phyloP scores from a whole-genome alignment of 35 echinoderm and acorn worm genomes.

The Eucidaris tribuloides region DNA sequence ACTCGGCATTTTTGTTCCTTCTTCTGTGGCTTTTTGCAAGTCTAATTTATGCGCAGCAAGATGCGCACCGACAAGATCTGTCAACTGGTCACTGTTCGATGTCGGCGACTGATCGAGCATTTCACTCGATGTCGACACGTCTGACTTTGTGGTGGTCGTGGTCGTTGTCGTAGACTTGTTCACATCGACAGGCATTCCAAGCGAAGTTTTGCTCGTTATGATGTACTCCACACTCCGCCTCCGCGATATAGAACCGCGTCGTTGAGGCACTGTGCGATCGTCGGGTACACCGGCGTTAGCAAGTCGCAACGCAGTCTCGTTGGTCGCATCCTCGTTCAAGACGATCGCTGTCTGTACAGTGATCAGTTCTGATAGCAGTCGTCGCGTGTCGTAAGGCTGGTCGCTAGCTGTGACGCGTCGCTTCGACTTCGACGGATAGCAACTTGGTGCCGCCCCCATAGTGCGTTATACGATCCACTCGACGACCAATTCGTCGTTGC shows the following conservation, averaged over 20 bases:
- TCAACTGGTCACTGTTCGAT: no score
- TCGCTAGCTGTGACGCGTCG: neutral
- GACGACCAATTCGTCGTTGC: no score
- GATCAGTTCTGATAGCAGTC: slow-evolving; percentile 60
- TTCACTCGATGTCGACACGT: neutral
- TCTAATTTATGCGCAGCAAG: neutral
- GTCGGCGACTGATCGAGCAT: neutral
- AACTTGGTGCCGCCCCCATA: slow-evolving; percentile 65
- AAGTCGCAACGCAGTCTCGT: neutral
- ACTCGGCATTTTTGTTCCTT: slow-evolving; percentile 31
- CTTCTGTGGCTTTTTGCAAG: neutral
- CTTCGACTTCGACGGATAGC: neutral
- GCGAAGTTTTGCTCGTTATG: slow-evolving; percentile 33
- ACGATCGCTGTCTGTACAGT: slow-evolving; percentile 77
- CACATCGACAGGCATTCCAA: neutral
- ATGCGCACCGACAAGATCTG: slow-evolving; percentile 1
- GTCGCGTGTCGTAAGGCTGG: slow-evolving; percentile 54
- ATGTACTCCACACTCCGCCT: slow-evolving; percentile 38
- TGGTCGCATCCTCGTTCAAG: slow-evolving; percentile 40
- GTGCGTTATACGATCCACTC: neutral
- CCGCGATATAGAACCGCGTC: neutral
- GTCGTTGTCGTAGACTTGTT: neutral
- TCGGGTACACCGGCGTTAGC: neutral
- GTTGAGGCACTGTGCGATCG: neutral
- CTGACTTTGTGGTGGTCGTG: neutral